These are phyloP conservation scores for Bufo bufo DNA, from an alignment of 2,113 vertebrate genomes.

Conservation along the genomic window DNA sequence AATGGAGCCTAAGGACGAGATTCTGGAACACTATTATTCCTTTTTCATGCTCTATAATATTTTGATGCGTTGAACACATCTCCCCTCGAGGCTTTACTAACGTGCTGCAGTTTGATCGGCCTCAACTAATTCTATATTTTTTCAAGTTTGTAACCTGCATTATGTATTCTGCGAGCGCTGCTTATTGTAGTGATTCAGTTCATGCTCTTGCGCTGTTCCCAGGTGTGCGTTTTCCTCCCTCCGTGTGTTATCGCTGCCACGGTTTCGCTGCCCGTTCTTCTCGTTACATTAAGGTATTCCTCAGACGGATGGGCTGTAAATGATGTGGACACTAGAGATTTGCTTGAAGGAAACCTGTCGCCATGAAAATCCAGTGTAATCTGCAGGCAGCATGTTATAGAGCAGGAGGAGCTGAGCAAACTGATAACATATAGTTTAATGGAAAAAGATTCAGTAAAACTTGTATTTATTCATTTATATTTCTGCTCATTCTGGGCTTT, in stretches of 20 bases:
- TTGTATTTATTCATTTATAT: too few relatives aligned
- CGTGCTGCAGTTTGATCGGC: not conserved
- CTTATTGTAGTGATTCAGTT: not conserved
- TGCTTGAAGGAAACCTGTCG: not conserved
- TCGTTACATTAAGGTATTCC: not conserved
- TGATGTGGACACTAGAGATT: not conserved
- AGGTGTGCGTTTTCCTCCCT: not conserved
- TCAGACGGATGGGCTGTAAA: not conserved
- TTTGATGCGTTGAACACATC: conserved; percentile 4
- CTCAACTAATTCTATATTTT: conserved; percentile 19
- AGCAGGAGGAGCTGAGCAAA: too few relatives aligned
- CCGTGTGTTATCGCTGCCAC: not conserved
- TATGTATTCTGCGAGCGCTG: not conserved
- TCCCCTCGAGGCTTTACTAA: not conserved
- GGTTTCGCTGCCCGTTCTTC: not conserved
- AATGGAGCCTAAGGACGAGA: not conserved
- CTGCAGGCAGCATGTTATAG: too few relatives aligned
- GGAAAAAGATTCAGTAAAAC: too few relatives aligned
- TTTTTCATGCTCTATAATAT: not conserved
- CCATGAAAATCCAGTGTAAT: too few relatives aligned
- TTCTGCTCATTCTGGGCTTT: too few relatives aligned
- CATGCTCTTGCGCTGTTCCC: not conserved
- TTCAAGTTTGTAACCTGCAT: not conserved
- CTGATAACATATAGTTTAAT: too few relatives aligned
- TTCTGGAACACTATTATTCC: not conserved